Percentiles rank a stretch among this genome's conserved stretches.
Conservation (phyloP, 2,888 invertebrate species). For the Fragum sueziense region DNA sequence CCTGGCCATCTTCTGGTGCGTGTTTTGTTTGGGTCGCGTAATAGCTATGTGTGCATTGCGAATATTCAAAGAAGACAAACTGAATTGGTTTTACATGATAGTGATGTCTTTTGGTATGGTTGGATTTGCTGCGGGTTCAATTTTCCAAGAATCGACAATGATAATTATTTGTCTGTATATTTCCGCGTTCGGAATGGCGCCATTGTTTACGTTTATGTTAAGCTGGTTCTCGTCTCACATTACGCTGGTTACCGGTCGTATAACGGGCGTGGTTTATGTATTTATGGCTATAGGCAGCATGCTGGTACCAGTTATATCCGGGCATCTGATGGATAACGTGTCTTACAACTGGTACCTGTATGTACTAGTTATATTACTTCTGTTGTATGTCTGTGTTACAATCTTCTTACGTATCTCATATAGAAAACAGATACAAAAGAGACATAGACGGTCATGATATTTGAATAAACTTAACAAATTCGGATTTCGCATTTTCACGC, state of each 20-base stretch:
- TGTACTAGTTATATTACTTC: not conserved
- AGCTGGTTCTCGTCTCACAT: not conserved
- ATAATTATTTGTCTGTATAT: not conserved
- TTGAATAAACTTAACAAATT: no score
- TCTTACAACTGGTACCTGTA: not conserved
- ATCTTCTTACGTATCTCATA: not conserved
- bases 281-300: constrained; percentile 12
- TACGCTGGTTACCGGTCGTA: not conserved
- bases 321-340: constrained; percentile 2
- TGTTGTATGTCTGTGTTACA: not conserved
- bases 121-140: not conserved
- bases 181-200: not conserved
- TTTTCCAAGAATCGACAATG: not conserved
- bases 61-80: not conserved
- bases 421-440: no score
- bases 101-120: not conserved
- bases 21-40: not conserved
- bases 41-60: not conserved
- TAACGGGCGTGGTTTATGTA: constrained; percentile 4
- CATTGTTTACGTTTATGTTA: constrained; percentile 6
- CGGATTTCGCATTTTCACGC: no score
- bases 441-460: no score
- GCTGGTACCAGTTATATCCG: constrained; percentile 3
- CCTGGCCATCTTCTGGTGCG: not conserved
- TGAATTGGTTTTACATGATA: not conserved